phyloP scores from a whole-genome alignment of 2,113 vertebrate species.

The Sminthopsis crassicaudata region DNA sequence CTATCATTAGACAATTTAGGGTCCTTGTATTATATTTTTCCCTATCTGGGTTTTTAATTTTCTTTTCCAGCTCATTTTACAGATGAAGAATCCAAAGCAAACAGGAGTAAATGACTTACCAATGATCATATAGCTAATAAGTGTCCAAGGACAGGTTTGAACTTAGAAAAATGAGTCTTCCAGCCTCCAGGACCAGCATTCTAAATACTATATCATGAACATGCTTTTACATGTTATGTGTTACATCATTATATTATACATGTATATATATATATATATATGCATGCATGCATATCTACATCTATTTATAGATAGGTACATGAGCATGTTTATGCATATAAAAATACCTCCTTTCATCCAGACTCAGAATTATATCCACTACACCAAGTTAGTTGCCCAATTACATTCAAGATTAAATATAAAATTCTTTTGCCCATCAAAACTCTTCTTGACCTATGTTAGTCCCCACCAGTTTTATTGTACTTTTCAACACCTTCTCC shows the following conservation, averaged over 20 bases:
- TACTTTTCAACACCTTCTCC: background rate
- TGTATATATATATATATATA: background rate
- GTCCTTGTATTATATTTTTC: background rate
- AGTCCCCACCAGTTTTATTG: background rate
- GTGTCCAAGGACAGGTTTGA: background rate
- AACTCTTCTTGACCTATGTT: background rate
- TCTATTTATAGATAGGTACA: too few species aligned
- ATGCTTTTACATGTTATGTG: background rate
- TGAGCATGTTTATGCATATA: background rate
- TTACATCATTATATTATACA: background rate
- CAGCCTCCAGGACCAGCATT: background rate
- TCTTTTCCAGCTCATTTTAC: background rate
- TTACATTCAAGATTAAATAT: background rate
- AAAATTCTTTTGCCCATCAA: background rate
- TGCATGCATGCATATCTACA: background rate
- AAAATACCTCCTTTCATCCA: background rate
- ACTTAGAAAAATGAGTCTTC: background rate
- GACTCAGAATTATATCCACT: background rate
- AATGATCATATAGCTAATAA: background rate
- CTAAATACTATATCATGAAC: background rate
- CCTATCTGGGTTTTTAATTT: background rate
- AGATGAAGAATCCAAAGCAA: background rate
- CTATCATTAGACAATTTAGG: background rate
- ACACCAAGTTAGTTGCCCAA: background rate
- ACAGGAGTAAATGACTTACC: background rate